These are phyloP conservation scores for Labeo rohita DNA, from an alignment of 2,113 vertebrate species.

Conservation along the genomic window DNA sequence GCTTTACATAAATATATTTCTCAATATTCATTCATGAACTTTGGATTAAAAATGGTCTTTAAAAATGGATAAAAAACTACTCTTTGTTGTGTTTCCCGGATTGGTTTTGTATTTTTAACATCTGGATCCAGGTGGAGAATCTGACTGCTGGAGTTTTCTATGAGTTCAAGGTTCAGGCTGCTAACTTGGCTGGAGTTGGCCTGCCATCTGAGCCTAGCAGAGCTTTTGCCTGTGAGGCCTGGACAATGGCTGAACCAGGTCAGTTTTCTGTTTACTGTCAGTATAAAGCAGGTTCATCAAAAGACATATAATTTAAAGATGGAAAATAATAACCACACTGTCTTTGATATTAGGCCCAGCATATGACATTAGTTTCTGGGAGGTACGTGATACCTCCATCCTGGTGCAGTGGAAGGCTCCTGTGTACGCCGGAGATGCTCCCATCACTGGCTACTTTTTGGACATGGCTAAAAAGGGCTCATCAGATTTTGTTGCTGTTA, in stretches of 20 bases:
- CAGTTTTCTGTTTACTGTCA: not conserved
- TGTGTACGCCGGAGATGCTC: constrained; percentile 81
- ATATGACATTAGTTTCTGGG: constrained; percentile 88
- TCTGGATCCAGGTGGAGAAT: constrained; percentile 80
- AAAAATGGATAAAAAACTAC: not conserved
- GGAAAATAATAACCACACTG: too few species aligned
- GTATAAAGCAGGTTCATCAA: not conserved
- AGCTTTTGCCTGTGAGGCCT: constrained; percentile 89
- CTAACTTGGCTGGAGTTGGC: constrained; percentile 89
- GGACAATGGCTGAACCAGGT: constrained; percentile 92
- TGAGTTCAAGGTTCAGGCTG: constrained; percentile 89
- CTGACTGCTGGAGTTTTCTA: constrained; percentile 86
- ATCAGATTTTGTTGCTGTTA: constrained; percentile 82
- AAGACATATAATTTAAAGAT: too few species aligned
- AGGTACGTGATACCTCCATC: constrained; percentile 87
- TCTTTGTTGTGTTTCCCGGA: not conserved
- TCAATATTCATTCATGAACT: not conserved
- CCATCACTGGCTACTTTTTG: constrained; percentile 87
- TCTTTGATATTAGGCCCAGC: constrained; percentile 81
- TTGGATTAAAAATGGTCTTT: not conserved
- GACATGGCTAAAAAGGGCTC: constrained; percentile 86
- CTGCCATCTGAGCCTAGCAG: constrained; percentile 86
- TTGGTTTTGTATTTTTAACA: not conserved
- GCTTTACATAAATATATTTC: constrained; percentile 29
- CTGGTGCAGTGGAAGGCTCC: constrained; percentile 93